A percentile compares a stretch with the other conserved stretches of the same genome.
Conservation (phyloP, 2,888 invertebrate genomes). For the Acronicta aceris region DNA sequence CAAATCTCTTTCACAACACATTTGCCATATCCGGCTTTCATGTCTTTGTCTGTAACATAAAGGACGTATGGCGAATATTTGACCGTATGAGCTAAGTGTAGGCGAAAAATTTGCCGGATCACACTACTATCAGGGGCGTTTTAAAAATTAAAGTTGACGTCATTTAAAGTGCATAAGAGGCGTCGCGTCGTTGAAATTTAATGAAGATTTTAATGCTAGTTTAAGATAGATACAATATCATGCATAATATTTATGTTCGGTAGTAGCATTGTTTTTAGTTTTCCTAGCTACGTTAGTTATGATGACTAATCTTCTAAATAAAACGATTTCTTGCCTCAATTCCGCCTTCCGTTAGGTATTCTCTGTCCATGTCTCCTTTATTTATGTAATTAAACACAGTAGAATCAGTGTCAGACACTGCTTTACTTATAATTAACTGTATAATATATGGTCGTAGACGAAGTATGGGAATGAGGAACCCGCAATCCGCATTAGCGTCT, state of each 20-base stretch:
- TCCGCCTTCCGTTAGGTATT: slow-evolving; percentile 1
- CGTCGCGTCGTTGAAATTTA: background rate
- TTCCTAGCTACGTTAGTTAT: background rate
- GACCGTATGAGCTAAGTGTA: slow-evolving; percentile 55
- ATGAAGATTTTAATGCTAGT: background rate
- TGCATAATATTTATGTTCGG: background rate
- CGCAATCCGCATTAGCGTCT: slow-evolving; percentile 56
- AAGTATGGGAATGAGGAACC: slow-evolving; percentile 54
- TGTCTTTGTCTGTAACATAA: slow-evolving; percentile 42
- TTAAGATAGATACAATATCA: background rate
- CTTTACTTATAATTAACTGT: slow-evolving; percentile 44
- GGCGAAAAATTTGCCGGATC: slow-evolving; percentile 47
- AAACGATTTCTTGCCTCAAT: background rate
- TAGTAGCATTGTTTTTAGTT: background rate
- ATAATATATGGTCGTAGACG: slow-evolving; percentile 30
- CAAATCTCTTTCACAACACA: slow-evolving; percentile 50
- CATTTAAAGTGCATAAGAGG: slow-evolving; percentile 5
- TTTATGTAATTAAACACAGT: slow-evolving; percentile 12
- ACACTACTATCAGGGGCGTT: slow-evolving; percentile 40
- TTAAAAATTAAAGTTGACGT: slow-evolving; percentile 28
- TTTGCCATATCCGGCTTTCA: slow-evolving; percentile 49
- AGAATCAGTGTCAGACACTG: slow-evolving; percentile 18
- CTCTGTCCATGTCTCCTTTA: slow-evolving; percentile 8
- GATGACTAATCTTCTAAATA: background rate
- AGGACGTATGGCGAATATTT: slow-evolving; percentile 57